Conservation (phyloP, 92 coral and sea anemone genomes). For the Isaurus tuberculatus region DNA sequence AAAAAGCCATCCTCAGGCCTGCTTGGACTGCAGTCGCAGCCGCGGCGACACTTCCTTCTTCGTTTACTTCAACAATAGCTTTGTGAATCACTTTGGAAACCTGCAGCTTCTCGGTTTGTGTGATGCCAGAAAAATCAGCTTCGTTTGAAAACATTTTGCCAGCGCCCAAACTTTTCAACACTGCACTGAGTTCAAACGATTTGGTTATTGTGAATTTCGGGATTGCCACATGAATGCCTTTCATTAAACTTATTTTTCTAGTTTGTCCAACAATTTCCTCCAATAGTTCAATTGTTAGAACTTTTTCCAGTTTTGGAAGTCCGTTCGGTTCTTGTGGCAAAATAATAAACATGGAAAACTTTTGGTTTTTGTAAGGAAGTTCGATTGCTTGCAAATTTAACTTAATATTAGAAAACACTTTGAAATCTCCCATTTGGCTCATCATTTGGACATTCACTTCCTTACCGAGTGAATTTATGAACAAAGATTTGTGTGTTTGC, state of each 20-base stretch:
- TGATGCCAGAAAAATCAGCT: slow-evolving; percentile 79
- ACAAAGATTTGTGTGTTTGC: slow-evolving; percentile 52
- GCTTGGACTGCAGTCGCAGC: slow-evolving; percentile 75
- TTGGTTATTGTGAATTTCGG: slow-evolving; percentile 85
- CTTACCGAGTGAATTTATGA: slow-evolving; percentile 57
- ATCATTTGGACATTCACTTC: slow-evolving; percentile 67
- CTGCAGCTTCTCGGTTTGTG: slow-evolving; percentile 53
- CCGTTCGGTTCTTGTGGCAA: slow-evolving; percentile 78
- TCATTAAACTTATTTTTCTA: slow-evolving; percentile 25
- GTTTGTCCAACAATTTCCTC: slow-evolving; percentile 55
- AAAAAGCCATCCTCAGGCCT: slow-evolving; percentile 38
- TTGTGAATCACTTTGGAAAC: slow-evolving; percentile 86
- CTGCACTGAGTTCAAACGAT: slow-evolving; percentile 73
- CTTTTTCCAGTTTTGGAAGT: slow-evolving; percentile 70
- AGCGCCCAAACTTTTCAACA: slow-evolving; percentile 74
- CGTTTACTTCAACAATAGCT: slow-evolving; percentile 85
- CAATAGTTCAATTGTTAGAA: slow-evolving; percentile 54
- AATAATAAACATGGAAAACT: slow-evolving; percentile 75
- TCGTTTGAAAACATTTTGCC: slow-evolving; percentile 67
- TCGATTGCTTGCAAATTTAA: slow-evolving; percentile 80
- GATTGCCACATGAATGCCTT: slow-evolving; percentile 69
- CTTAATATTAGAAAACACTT: slow-evolving; percentile 43
- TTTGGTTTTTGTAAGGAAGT: slow-evolving; percentile 74
- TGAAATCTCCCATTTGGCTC: slow-evolving; percentile 67
- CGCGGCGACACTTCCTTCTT: slow-evolving; percentile 86